Base-by-base conservation (phyloP, 2,797 vertebrate species). In the Setipinna tenuifilis region DNA sequence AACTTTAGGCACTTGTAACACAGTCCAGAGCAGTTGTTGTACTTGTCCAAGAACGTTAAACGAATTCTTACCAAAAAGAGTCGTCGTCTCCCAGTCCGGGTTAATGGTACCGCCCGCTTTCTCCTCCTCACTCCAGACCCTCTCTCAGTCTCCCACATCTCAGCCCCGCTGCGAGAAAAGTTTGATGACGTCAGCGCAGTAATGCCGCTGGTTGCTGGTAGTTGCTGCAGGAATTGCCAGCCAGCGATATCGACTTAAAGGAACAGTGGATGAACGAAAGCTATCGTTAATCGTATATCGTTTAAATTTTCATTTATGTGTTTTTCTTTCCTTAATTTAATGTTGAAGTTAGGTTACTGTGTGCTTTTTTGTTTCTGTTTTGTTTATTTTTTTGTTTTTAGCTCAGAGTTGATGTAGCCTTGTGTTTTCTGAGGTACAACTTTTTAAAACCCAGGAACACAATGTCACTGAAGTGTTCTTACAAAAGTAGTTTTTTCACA, bases 121-220 rank as follows among this genome's bases (percentile, higher is more conserved):
- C 68, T 54, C 83, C 82, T 71, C 41, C 83, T 28, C 84, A 68
- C 65, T 54, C 82, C n/a, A 59, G 82, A 58, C 46, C 75, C 86
- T 81, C 85, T 59, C 46, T 50, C 82, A 82, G 58, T 54, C 59
- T 88, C 71, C 65, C 31, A 41, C 75, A 44, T 85, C 83, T 3
- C 71, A 41, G 81, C 35, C 44, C 89, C 86, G 91, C 90, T 91
- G 90, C 92, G 88, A 87, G 87, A 89, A 19, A 93, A 91, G 85
- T 88, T 90, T 86, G 82, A 84, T 92, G 90, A 92, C 91, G 91
- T 92, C 91, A 91, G 50, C 87, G 57, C 61, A 57, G 84, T 81
- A 86, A 87, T 85, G 87, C 83, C 86, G 85, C 86, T 48, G 75
- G 71, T 68, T 85, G 85, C 86, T 48, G 75, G 71, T 68, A 65